phyloP scores from a whole-genome alignment of 37 sponge, comb jelly and placozoan species.

The Chondrosia reniformis region DNA sequence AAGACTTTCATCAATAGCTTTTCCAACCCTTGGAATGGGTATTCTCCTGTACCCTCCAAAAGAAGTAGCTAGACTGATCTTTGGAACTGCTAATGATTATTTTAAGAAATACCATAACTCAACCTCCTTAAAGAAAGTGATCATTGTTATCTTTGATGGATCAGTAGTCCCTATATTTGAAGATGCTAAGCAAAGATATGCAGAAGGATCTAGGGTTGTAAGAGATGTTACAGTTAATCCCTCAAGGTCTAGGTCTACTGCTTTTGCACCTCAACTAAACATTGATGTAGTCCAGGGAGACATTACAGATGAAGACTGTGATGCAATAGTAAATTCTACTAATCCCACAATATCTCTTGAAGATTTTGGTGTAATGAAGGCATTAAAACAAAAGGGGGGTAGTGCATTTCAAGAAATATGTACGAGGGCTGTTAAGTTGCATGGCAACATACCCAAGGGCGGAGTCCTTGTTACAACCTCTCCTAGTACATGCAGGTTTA shows the following conservation, averaged over 20 bases:
- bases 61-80: background rate
- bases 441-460: slow-evolving; percentile 6
- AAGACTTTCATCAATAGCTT: background rate
- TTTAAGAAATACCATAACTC: background rate
- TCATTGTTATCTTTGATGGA: background rate
- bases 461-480: slow-evolving; percentile 31
- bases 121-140: slow-evolving; percentile 13
- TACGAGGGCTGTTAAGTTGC: background rate
- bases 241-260: too few species aligned
- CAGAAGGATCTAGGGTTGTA: too few species aligned
- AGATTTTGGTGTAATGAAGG: slow-evolving; percentile 41
- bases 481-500: slow-evolving; percentile 29
- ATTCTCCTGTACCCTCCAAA: background rate
- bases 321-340: slow-evolving; percentile 70
- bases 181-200: too few species aligned
- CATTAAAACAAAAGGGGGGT: slow-evolving; percentile 56
- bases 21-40: slow-evolving; percentile 3
- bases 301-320: slow-evolving; percentile 30
- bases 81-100: background rate
- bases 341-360: slow-evolving; percentile 12
- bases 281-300: slow-evolving; percentile 66
- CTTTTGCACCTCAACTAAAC: too few species aligned
- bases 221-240: too few species aligned
- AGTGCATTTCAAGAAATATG: slow-evolving; percentile 30
- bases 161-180: background rate